Percentiles rank a stretch among this genome's conserved stretches.
phyloP scores from a whole-genome alignment of 2,888 invertebrate species.

The Euspilapteryx auroguttella region DNA sequence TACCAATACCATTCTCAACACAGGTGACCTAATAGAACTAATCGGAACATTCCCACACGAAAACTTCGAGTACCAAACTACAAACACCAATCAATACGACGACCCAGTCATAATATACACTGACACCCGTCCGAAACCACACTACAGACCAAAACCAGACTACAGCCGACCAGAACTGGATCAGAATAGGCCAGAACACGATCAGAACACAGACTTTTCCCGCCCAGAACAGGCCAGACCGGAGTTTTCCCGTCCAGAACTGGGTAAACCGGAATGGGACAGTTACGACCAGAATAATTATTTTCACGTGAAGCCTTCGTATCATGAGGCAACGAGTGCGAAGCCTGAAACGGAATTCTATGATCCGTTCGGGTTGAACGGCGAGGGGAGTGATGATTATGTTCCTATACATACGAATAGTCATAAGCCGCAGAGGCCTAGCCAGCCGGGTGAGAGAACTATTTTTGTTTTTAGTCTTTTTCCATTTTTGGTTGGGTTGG shows the following conservation, averaged over 20 bases:
- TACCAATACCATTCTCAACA: no score
- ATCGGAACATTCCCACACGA: conserved; percentile 54
- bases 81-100: conserved; percentile 45
- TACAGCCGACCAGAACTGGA: conserved; percentile 21
- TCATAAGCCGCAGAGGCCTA: conserved; percentile 35
- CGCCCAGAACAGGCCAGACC: conserved; percentile 15
- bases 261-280: conserved; percentile 31
- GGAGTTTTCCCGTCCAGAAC: conserved; percentile 16
- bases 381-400: conserved; percentile 45
- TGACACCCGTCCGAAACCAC: conserved; percentile 35
- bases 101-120: conserved; percentile 54
- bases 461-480: no score
- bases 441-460: conserved; percentile 43
- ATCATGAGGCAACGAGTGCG: conserved; percentile 38
- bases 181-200: conserved; percentile 13
- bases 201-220: no score
- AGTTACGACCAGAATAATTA: conserved; percentile 28
- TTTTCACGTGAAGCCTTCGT: conserved; percentile 52
- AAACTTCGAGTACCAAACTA: conserved; percentile 35
- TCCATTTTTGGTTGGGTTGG: conserved; percentile 9
- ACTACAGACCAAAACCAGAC: conserved; percentile 16
- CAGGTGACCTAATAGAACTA: conserved; percentile 56
- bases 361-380: conserved; percentile 17
- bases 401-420: conserved; percentile 32
- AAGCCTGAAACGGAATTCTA: conserved; percentile 28